phyloP scores from a whole-genome alignment of 2,797 vertebrate species.

The Gadopsis bispinosus region DNA sequence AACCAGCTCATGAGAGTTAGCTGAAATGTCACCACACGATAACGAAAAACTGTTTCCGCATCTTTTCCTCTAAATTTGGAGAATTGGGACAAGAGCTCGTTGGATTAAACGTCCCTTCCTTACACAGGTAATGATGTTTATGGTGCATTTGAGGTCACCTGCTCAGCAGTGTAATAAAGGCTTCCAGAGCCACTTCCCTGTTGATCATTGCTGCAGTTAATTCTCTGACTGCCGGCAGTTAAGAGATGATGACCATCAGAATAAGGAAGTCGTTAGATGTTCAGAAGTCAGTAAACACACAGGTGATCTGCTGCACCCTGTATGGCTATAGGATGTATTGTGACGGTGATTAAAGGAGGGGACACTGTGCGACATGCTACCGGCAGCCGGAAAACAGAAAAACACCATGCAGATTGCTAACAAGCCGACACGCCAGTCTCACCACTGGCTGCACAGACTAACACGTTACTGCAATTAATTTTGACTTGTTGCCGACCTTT shows the following conservation, averaged over 20 bases:
- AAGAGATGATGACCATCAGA: constrained; percentile 26
- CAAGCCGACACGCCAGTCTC: constrained; percentile 37
- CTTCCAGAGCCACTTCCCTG: constrained; percentile 27
- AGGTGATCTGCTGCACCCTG: not conserved
- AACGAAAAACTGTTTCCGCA: not conserved
- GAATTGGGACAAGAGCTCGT: not conserved
- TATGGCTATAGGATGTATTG: not conserved
- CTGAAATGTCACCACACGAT: constrained; percentile 25
- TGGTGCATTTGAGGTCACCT: constrained; percentile 28
- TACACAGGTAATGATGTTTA: not conserved
- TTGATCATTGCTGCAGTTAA: constrained; percentile 30
- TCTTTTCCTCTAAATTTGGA: not conserved
- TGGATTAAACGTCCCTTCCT: constrained; percentile 24
- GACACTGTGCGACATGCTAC: not conserved
- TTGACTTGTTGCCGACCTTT: constrained; percentile 29
- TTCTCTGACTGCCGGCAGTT: constrained; percentile 20
- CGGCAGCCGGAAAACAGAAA: constrained; percentile 23
- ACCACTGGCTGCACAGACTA: constrained; percentile 54
- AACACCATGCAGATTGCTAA: constrained; percentile 24
- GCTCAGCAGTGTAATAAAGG: constrained; percentile 33
- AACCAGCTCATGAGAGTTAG: constrained; percentile 7
- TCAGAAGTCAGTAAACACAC: constrained; percentile 1
- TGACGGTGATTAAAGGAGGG: not conserved
- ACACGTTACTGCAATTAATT: constrained; percentile 63
- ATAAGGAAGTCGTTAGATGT: constrained; percentile 25